Evolutionary conservation across 2,113 vertebrate species (phyloP).

Genomic region (Leptocoma aspasia): DNA sequence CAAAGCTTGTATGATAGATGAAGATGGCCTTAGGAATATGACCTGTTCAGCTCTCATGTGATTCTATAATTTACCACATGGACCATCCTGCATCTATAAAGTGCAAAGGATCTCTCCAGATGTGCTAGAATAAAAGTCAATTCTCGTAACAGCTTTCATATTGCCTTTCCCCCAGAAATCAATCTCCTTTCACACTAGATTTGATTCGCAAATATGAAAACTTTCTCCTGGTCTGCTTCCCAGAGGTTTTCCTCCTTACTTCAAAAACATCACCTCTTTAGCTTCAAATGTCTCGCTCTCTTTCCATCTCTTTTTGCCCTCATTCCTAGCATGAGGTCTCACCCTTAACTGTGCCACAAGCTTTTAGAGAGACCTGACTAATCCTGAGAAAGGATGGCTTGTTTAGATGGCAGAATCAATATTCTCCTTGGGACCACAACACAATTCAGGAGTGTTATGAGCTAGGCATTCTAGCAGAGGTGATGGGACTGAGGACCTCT

Average conservation of each 20-base stretch:
- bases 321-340: background rate
- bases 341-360: background rate
- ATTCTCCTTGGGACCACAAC: background rate
- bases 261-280: background rate
- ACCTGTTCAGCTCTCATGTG: background rate
- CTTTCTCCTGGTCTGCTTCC: background rate
- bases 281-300: background rate
- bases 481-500: background rate
- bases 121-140: background rate
- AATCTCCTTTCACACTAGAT: slow-evolving; percentile 27
- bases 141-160: slow-evolving; percentile 16
- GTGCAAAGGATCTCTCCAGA: background rate
- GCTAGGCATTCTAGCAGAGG: background rate
- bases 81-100: background rate
- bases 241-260: background rate
- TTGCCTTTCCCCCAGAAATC: slow-evolving; percentile 1
- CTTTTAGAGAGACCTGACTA: background rate
- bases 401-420: background rate
- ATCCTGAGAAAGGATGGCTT: background rate
- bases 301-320: background rate
- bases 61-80: background rate
- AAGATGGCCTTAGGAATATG: background rate
- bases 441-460: background rate
- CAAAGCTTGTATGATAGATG: background rate
- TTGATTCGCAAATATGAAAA: background rate